Evolutionary conservation across 2,113 vertebrate genomes (phyloP), one percentile per base, ranked within the genome.

Genomic region (Castor canadensis): DNA sequence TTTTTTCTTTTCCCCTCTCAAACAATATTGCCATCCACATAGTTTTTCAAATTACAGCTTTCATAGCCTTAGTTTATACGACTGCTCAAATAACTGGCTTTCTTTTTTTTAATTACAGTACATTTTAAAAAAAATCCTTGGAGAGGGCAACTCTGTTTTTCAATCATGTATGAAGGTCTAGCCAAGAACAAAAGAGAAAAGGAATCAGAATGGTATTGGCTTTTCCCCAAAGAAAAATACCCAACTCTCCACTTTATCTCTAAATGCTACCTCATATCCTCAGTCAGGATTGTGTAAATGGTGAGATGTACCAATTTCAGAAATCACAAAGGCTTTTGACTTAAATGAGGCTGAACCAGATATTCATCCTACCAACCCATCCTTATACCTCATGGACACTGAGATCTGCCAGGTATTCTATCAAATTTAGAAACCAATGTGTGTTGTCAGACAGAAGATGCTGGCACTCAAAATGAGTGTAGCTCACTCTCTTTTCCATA

Each of bases 21-120:
- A 97, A 95, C 93, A 96, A 89, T 83, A 96, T 52, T 91, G 75
- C 43, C 94, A 93, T 96, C 97, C 40, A 86, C 95, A 75, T 85
- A 62, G 66, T 75, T 81, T 93, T 97, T 95, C 71, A 95, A 91
- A 88, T 92, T 95, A 91, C 7, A 96, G 79, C 84, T 95, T 97
- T 82, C 85, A 47, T 60, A 89, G 72, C n/a, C 60, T 85, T 91
- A 76, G 38, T 71, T 94, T 90, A 90, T 85, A 71, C 76, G 91
- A 90, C 72, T 95, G 38, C 28, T 94, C 72, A 95, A 87, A 91
- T 49, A 17, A 32, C 40, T 84, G 66, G 35, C 13, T 64, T 64
- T 52, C 81, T 73, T 54, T 60, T 49, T 69, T 71, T 64, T 30
- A 84, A 83, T 87, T 16, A 9, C 22, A 95, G 30, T 75, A 72